Base-by-base conservation (phyloP, 2,113 vertebrate genomes). In the Chamaetylas fuelleborni region DNA sequence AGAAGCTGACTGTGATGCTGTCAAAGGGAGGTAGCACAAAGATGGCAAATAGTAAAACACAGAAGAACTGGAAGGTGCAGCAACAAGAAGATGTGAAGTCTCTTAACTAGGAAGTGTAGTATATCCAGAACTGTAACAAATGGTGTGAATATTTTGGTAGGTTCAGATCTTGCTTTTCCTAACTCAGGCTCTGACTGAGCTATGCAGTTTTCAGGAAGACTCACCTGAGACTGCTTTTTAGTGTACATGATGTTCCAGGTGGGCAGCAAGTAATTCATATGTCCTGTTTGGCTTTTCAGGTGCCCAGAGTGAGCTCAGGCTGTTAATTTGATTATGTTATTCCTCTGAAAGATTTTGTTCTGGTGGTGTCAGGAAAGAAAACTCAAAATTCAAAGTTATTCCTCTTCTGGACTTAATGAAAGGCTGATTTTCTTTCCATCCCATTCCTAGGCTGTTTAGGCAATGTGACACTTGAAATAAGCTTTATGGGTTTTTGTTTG, bases 191-290 rank as follows among this genome's bases (percentile, higher is more conserved):
- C 6, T 58, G 54, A 42, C 22, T 36, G n/a, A 57, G 67, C 14
- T 36, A 16, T 40, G 20, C 25, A 34, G 12, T 80, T 62, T 92
- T 83, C 23, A 23, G 51, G 28, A 29, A 77, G 31, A 45, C 31
- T 22, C 12, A 20, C 18, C 50, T 66, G 77, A 62, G 29, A 15
- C 20, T 77, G 26, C 50, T 11, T 43, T 57, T 28, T n/a, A 42
- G 48, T 0, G 0, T n/a, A 34, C 16, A 3, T 26, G 42, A 33
- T 0, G 0, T 81, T 81, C 29, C 47, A 33, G 28, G 42, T 20
- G 26, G 22, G 38, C 26, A 54, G 42, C 23, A 58, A 43, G 40
- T 36, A 72, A 40, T 13, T 26, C 1, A 1, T 25, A 1, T 23
- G 25, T 6, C 48, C 6, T 3, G 0, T 42, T 15, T 86, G n/a